Evolutionary conservation across 1,140 invertebrate species (phyloP).

Genomic region (Nylanderia fulva): DNA sequence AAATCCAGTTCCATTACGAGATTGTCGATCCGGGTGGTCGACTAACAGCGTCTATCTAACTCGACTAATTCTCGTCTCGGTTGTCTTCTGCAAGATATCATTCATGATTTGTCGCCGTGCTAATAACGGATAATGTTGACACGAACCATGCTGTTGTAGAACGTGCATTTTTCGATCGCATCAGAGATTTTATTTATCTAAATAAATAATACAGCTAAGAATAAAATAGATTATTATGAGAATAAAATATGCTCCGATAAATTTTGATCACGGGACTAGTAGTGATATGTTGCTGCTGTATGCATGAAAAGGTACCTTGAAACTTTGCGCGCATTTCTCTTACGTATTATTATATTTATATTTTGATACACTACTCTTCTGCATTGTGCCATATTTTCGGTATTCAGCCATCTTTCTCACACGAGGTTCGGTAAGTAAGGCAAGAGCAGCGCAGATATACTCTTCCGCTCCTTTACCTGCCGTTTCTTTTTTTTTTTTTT

Average conservation of each 20-base stretch:
- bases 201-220: too few species aligned
- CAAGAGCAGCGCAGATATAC: neutral
- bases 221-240: too few species aligned
- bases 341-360: too few species aligned
- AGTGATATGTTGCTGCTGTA: too few species aligned
- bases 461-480: slow-evolving; percentile 16
- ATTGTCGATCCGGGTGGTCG: slow-evolving; percentile 76
- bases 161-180: neutral
- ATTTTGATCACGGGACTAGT: too few species aligned
- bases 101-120: neutral
- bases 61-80: slow-evolving; percentile 74
- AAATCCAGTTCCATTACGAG: slow-evolving; percentile 79
- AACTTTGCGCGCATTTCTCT: neutral
- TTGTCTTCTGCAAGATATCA: slow-evolving; percentile 26
- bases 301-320: neutral
- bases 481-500: neutral
- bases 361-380: too few species aligned
- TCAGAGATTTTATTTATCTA: neutral
- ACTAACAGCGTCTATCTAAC: slow-evolving; percentile 76
- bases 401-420: neutral
- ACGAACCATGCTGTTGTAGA: neutral
- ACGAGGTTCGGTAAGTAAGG: neutral
- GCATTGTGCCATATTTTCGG: too few species aligned
- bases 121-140: neutral
- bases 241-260: too few species aligned